Percentiles rank a stretch among this genome's conserved stretches.
Conservation (phyloP, 2,113 vertebrate species). For the Heterotilapia buettikoferi region DNA sequence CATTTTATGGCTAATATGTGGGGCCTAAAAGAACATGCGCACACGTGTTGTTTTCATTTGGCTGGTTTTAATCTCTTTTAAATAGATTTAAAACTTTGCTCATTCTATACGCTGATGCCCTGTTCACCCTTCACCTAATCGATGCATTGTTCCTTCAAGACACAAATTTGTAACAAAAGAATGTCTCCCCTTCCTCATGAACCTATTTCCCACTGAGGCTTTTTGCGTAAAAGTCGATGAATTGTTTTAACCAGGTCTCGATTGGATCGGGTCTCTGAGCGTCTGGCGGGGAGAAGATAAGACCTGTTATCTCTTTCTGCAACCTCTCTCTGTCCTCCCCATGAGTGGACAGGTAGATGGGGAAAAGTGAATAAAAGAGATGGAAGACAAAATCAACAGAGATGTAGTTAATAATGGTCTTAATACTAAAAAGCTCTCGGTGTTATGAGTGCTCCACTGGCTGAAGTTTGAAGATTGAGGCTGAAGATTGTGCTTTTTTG, state of each 20-base stretch:
- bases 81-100: not conserved
- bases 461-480: too few relatives aligned
- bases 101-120: not conserved
- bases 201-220: constrained; percentile 39
- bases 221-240: constrained; percentile 62
- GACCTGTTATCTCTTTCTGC: constrained; percentile 61
- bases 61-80: not conserved
- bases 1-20: not conserved
- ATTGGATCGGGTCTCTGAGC: constrained; percentile 55
- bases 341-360: not conserved
- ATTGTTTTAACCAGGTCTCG: constrained; percentile 60
- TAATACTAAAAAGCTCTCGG: not conserved
- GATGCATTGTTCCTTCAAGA: not conserved
- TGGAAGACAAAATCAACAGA: not conserved
- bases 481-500: not conserved
- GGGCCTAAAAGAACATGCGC: accelerated
- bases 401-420: not conserved
- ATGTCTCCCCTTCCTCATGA: constrained; percentile 18
- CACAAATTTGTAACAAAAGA: not conserved
- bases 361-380: not conserved
- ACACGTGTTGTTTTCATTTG: not conserved
- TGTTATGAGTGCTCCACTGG: accelerated
- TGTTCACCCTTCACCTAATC: not conserved
- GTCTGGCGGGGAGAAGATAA: constrained; percentile 71
- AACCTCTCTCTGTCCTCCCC: constrained; percentile 50